These are phyloP conservation scores for Caenorhabditis parvicauda DNA, from an alignment of 2,888 invertebrate genomes.

Conservation along the genomic window DNA sequence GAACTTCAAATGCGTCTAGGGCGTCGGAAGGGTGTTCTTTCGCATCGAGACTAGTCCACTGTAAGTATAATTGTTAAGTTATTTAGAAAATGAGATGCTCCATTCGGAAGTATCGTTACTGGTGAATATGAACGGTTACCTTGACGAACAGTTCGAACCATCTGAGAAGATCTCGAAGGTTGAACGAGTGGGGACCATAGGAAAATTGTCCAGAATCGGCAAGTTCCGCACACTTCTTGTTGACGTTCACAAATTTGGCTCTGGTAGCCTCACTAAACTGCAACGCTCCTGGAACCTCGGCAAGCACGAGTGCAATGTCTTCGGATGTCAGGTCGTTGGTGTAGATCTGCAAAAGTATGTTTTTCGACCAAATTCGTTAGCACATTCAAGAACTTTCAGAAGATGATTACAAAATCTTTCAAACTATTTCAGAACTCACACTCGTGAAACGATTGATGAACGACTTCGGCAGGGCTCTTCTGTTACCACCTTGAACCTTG, in stretches of 20 bases:
- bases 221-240: conserved; percentile 12
- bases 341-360: conserved; percentile 35
- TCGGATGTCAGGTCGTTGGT: conserved; percentile 45
- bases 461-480: conserved; percentile 90
- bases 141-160: conserved; percentile 75
- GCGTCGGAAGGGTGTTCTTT: neutral
- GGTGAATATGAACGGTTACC: conserved; percentile 6
- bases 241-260: conserved; percentile 1
- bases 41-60: too few relatives aligned
- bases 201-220: conserved; percentile 44
- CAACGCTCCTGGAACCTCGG: conserved; percentile 31
- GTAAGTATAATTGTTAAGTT: conserved; percentile 5
- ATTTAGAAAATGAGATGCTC: neutral
- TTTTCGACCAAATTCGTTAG: neutral
- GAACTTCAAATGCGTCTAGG: conserved; percentile 71
- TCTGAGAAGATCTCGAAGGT: conserved; percentile 86
- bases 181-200: conserved; percentile 94
- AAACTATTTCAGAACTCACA: conserved; percentile 66
- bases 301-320: conserved; percentile 35
- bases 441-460: conserved; percentile 96
- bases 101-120: neutral
- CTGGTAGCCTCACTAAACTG: neutral
- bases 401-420: neutral
- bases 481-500: conserved; percentile 86
- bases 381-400: neutral